Percentiles rank a stretch among this genome's conserved stretches.
Conservation (phyloP, 2,113 vertebrate species). For the Callocephalon fimbriatum region DNA sequence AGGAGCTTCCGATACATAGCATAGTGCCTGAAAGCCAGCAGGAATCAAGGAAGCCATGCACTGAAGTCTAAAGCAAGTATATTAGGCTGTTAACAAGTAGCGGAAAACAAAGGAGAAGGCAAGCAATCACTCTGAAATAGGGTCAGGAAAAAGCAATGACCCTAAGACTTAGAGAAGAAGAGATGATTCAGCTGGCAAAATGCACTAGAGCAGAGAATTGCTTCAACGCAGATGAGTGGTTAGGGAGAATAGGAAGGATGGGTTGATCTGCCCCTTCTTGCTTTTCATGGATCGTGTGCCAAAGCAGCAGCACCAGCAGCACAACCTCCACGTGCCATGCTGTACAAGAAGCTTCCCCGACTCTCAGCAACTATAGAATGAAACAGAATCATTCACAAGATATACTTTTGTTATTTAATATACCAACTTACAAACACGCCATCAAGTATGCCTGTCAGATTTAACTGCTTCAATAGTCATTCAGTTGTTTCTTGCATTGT, state of each 20-base stretch:
- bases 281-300: accelerated
- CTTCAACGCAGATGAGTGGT: accelerated
- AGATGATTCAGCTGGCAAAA: not conserved
- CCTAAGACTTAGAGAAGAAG: not conserved
- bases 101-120: not conserved
- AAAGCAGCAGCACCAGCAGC: not conserved
- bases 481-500: not conserved
- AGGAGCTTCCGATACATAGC: not conserved
- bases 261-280: not conserved
- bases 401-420: not conserved
- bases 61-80: not conserved
- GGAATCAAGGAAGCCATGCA: not conserved
- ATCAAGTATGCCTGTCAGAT: not conserved
- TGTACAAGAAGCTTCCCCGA: not conserved
- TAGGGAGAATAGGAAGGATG: not conserved
- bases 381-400: not conserved
- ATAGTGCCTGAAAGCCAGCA: not conserved
- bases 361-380: not conserved
- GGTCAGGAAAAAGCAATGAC: not conserved
- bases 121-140: not conserved
- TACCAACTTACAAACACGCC: not conserved
- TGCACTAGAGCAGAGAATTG: not conserved
- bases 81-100: not conserved
- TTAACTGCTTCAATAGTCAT: not conserved
- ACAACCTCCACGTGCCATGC: accelerated